A percentile compares a stretch with the other conserved stretches of the same genome.
Conservation (phyloP, 2,888 invertebrate genomes). For the Vannuccia rotundouncinata region DNA sequence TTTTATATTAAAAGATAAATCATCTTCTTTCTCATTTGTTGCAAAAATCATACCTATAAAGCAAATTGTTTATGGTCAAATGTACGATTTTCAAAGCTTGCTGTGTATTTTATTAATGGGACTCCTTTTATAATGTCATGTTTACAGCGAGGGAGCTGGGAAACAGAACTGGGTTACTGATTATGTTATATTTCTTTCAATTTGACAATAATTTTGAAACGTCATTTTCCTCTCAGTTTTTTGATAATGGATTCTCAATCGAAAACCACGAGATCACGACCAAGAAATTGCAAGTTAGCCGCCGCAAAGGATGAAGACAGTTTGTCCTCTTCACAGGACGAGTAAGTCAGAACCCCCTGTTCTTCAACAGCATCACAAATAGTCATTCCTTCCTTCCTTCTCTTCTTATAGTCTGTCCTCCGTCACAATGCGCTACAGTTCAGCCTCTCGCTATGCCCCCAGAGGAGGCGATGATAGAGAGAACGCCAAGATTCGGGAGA, state of each 20-base stretch:
- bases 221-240: too few relatives aligned
- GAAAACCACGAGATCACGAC: neutral
- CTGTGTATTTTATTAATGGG: too few relatives aligned
- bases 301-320: neutral
- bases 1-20: too few relatives aligned
- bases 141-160: too few relatives aligned
- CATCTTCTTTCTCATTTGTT: too few relatives aligned
- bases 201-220: too few relatives aligned
- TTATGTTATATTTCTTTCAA: too few relatives aligned
- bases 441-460: neutral
- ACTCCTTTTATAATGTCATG: too few relatives aligned
- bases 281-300: neutral
- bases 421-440: neutral
- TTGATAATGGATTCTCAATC: neutral
- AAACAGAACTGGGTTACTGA: too few relatives aligned
- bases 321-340: neutral
- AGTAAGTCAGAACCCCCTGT: neutral
- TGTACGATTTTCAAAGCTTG: too few relatives aligned
- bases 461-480: neutral
- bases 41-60: too few relatives aligned
- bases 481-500: neutral
- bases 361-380: neutral
- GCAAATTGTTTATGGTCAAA: too few relatives aligned
- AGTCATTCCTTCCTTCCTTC: neutral
- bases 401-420: neutral